A percentile compares a stretch with the other conserved stretches of the same genome.
Conservation (phyloP, 2,888 invertebrate species). For the Eudasyphora cyanicolor region DNA sequence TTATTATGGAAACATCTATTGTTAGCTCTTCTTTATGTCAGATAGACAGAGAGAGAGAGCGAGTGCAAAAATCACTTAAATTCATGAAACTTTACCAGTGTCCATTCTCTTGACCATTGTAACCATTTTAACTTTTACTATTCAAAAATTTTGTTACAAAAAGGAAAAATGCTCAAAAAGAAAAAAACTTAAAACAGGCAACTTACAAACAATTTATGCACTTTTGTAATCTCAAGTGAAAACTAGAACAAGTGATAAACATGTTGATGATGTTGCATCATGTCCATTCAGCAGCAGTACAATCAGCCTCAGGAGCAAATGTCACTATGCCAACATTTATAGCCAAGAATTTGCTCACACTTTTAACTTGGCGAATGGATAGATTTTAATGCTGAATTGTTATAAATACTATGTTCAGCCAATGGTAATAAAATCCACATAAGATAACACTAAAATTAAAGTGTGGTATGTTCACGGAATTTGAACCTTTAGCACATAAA, state of each 20-base stretch:
- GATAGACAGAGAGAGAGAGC: not conserved
- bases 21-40: not conserved
- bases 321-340: not conserved
- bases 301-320: not conserved
- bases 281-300: not conserved
- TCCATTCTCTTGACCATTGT: constrained; percentile 17
- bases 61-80: not conserved
- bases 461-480: constrained; percentile 12
- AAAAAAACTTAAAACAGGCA: not conserved
- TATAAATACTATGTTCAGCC: constrained; percentile 48
- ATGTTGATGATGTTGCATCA: constrained; percentile 42
- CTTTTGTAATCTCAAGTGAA: constrained; percentile 44
- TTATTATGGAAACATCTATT: not conserved
- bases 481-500: constrained; percentile 28
- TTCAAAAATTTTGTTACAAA: not conserved
- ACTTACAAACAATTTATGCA: constrained; percentile 31
- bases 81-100: not conserved
- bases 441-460: constrained; percentile 60
- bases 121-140: constrained; percentile 2
- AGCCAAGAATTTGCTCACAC: not conserved
- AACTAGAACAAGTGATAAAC: constrained; percentile 36
- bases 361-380: not conserved
- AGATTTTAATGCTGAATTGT: constrained; percentile 42
- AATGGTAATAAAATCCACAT: constrained; percentile 52
- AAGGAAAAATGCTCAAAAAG: not conserved